Evolutionary conservation across 2,888 invertebrate genomes (phyloP).

Genomic region (Laspeyria flexula): DNA sequence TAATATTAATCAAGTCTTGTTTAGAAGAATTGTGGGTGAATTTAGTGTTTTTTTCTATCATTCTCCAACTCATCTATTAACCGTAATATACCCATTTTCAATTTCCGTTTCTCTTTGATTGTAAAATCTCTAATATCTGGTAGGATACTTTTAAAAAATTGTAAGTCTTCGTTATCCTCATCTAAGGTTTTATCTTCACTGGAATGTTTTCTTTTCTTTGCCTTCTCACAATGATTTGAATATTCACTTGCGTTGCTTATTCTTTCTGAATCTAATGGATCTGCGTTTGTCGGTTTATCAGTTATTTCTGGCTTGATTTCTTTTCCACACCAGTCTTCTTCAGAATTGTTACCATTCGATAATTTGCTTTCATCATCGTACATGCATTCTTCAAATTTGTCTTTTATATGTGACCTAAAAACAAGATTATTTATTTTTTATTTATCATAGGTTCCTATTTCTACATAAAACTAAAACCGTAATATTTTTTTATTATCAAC

Average conservation of each 20-base stretch:
- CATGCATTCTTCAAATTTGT: slow-evolving; percentile 18
- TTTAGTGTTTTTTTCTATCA: slow-evolving; percentile 30
- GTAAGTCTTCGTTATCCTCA: slow-evolving; percentile 60
- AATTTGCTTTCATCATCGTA: slow-evolving; percentile 28
- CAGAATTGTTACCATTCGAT: slow-evolving; percentile 24
- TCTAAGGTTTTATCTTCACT: slow-evolving; percentile 23
- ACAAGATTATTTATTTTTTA: background rate
- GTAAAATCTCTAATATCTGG: slow-evolving; percentile 80
- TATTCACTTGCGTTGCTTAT: slow-evolving; percentile 16
- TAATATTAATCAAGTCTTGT: background rate
- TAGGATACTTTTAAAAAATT: slow-evolving; percentile 82
- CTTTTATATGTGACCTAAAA: slow-evolving; percentile 8
- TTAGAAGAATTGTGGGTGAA: background rate
- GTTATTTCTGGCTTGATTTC: slow-evolving; percentile 41
- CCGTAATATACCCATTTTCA: slow-evolving; percentile 81
- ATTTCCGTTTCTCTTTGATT: slow-evolving; percentile 79
- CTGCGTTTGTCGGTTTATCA: slow-evolving; percentile 9
- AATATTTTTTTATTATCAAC: too few species aligned
- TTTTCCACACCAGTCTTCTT: slow-evolving; percentile 37
- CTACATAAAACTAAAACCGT: too few species aligned
- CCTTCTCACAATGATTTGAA: slow-evolving; percentile 15
- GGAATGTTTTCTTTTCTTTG: slow-evolving; percentile 30
- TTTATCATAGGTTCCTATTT: too few species aligned
- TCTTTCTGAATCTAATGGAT: background rate
- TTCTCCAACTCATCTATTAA: slow-evolving; percentile 75